Evolutionary conservation across 1,140 invertebrate species (phyloP).

Genomic region (Leptinotarsa lineolata): DNA sequence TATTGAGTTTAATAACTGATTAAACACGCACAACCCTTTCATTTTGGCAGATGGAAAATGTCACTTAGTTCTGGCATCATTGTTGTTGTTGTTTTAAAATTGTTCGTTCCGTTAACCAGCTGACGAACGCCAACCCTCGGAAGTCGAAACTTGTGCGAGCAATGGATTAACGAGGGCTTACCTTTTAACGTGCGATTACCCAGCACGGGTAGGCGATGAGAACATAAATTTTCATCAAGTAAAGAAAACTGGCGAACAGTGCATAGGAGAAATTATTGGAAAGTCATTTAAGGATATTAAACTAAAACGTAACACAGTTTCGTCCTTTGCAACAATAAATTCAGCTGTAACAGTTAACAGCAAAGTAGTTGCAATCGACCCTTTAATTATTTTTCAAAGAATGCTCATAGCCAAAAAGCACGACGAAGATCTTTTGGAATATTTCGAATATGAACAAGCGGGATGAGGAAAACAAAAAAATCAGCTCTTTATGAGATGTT

Average conservation of each 20-base stretch:
- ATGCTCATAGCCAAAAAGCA: neutral
- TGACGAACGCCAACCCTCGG: too few species aligned
- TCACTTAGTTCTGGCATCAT: neutral
- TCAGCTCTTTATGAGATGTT: neutral
- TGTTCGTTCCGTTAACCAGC: too few species aligned
- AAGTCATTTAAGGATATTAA: neutral
- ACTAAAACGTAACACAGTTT: neutral
- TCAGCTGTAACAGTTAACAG: neutral
- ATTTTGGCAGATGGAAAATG: neutral
- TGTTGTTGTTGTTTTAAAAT: too few species aligned
- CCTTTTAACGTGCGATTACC: too few species aligned
- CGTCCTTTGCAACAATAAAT: constrained; percentile 3
- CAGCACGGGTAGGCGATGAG: neutral
- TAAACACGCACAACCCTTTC: neutral
- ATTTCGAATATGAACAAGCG: neutral
- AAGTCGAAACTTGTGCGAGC: too few species aligned
- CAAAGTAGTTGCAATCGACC: constrained; percentile 7
- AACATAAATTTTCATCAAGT: neutral
- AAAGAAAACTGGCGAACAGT: constrained; percentile 10
- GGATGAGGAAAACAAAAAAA: too few species aligned
- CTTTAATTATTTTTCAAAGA: constrained; percentile 5
- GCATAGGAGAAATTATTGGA: neutral
- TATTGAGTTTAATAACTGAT: too few species aligned
- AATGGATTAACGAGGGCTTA: too few species aligned
- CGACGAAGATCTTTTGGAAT: neutral